Percentiles rank a stretch among this genome's conserved stretches.
These are phyloP conservation scores for Diplolepis rosae DNA, from an alignment of 2,888 invertebrate species.

Conservation along the genomic window DNA sequence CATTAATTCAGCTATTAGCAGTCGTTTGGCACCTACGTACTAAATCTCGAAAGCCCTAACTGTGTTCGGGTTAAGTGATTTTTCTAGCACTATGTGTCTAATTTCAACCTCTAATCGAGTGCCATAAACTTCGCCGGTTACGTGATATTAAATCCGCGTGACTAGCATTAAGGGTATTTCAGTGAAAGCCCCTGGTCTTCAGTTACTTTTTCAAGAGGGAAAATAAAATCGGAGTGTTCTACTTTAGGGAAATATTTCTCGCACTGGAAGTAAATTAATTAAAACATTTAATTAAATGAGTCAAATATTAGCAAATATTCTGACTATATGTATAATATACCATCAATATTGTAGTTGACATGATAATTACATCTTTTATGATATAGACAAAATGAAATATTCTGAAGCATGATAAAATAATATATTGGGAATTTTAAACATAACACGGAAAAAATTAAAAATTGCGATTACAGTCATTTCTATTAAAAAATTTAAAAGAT, in stretches of 20 bases:
- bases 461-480: too few relatives aligned
- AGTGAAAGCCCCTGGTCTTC: slow-evolving; percentile 35
- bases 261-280: slow-evolving; percentile 20
- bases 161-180: slow-evolving; percentile 43
- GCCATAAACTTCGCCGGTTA: slow-evolving; percentile 46
- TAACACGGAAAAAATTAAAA: too few relatives aligned
- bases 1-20: slow-evolving; percentile 46
- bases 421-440: too few relatives aligned
- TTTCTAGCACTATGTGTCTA: slow-evolving; percentile 48
- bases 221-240: slow-evolving; percentile 15
- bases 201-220: slow-evolving; percentile 25
- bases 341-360: too few relatives aligned
- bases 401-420: too few relatives aligned
- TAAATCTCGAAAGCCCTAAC: slow-evolving; percentile 41
- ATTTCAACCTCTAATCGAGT: slow-evolving; percentile 47
- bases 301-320: too few relatives aligned
- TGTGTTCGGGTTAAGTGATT: slow-evolving; percentile 52
- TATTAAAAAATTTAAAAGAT: too few relatives aligned
- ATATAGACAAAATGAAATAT: too few relatives aligned
- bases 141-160: slow-evolving; percentile 56
- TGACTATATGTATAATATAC: too few relatives aligned
- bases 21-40: slow-evolving; percentile 38
- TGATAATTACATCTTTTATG: too few relatives aligned
- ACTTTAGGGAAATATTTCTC: not conserved
- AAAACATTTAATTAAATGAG: slow-evolving; percentile 13